Conservation (phyloP, 2,113 vertebrate genomes). For the Regulus satrapa region DNA sequence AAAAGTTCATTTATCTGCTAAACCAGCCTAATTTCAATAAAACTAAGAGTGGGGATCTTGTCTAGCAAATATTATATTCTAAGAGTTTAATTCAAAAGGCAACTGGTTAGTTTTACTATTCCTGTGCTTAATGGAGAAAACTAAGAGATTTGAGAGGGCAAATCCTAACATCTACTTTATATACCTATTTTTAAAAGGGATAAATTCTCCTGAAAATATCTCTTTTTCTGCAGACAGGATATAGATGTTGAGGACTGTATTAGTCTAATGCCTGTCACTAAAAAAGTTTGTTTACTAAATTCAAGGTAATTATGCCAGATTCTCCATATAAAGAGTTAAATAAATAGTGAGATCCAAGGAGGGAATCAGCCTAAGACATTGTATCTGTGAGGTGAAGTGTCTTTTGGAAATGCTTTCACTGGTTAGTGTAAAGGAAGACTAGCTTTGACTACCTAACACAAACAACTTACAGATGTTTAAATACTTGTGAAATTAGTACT, state of each 20-base stretch:
- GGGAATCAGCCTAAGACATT: not conserved
- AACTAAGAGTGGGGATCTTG: not conserved
- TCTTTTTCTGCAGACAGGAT: not conserved
- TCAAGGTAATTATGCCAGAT: not conserved
- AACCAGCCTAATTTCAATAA: not conserved
- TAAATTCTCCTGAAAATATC: not conserved
- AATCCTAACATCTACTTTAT: not conserved
- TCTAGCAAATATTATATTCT: not conserved
- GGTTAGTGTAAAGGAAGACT: not conserved
- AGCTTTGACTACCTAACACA: not conserved
- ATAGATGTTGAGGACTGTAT: not conserved
- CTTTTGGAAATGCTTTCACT: not conserved
- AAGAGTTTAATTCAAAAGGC: not conserved
- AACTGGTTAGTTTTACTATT: not conserved
- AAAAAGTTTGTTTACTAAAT: not conserved
- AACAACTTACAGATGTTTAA: not conserved
- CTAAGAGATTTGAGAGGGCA: not conserved
- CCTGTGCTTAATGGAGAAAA: not conserved
- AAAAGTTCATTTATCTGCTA: not conserved
- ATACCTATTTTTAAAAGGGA: not conserved
- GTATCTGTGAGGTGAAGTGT: not conserved
- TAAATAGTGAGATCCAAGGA: not conserved
- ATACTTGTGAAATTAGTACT: not conserved
- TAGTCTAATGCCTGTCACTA: not conserved
- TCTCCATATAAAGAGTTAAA: not conserved